Evolutionary conservation across 2,888 invertebrate genomes (phyloP).

Genomic region (Teleogryllus oceanicus): DNA sequence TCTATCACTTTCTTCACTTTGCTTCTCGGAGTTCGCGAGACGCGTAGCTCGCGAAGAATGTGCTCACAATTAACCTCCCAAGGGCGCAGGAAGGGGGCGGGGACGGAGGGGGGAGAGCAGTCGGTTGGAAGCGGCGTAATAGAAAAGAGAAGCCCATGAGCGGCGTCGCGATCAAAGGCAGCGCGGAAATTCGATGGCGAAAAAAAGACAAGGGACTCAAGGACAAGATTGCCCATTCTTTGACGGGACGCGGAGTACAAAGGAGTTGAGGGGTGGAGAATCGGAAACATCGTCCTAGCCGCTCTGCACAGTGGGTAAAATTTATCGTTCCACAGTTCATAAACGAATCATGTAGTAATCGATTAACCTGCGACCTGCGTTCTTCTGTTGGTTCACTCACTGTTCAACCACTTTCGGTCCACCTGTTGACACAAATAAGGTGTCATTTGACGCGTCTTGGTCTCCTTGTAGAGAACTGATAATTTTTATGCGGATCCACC

Average conservation of each 20-base stretch:
- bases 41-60: not conserved
- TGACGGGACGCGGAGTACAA: not conserved
- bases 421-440: too few relatives aligned
- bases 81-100: not conserved
- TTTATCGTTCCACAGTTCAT: too few relatives aligned
- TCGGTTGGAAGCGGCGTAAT: not conserved
- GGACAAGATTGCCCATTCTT: constrained; percentile 6
- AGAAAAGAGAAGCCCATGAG: not conserved
- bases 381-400: too few relatives aligned
- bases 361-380: too few relatives aligned
- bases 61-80: not conserved
- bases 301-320: not conserved
- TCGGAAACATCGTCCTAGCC: not conserved
- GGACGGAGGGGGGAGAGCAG: not conserved
- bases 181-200: not conserved
- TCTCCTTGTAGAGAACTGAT: too few relatives aligned
- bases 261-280: not conserved
- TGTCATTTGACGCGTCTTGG: too few relatives aligned
- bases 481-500: too few relatives aligned
- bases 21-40: too few relatives aligned
- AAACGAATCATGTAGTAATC: too few relatives aligned
- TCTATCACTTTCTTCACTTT: too few relatives aligned
- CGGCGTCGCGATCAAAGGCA: not conserved
- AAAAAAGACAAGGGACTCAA: not conserved
- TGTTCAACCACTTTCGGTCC: too few relatives aligned